phyloP scores from a whole-genome alignment of 2,797 vertebrate species.

The Mormyrops boulengeri region DNA sequence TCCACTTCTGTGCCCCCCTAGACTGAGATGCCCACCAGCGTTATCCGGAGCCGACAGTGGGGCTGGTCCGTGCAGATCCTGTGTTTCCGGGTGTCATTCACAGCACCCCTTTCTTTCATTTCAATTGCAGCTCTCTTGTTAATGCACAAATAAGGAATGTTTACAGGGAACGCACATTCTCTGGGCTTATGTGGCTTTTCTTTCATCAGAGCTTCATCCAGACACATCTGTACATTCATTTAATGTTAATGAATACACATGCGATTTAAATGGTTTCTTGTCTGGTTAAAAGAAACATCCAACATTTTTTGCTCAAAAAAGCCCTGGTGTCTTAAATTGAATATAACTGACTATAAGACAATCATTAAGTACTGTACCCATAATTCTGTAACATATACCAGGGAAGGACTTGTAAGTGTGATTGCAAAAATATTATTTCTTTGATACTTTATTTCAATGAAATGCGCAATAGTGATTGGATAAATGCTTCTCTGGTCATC shows the following conservation, averaged over 20 bases:
- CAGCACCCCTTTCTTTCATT: not conserved
- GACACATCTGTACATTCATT: not conserved
- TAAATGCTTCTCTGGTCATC: not conserved
- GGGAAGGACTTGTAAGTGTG: not conserved
- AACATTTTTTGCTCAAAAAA: not conserved
- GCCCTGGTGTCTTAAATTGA: not conserved
- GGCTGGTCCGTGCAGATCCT: not conserved
- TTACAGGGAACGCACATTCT: not conserved
- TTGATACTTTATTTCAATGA: not conserved
- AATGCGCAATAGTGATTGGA: not conserved
- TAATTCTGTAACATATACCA: not conserved
- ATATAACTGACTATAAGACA: not conserved
- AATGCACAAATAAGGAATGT: conserved; percentile 4
- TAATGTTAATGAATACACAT: not conserved
- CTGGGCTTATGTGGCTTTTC: not conserved
- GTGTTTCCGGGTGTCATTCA: not conserved
- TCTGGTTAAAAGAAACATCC: not conserved
- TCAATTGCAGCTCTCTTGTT: not conserved
- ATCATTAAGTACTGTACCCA: not conserved
- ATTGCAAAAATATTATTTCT: not conserved
- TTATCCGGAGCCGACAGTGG: not conserved
- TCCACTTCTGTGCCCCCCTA: not conserved
- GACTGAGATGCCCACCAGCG: not conserved
- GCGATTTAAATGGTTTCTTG: not conserved
- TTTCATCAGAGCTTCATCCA: not conserved